Evolutionary conservation across 1,140 invertebrate genomes (phyloP), one percentile per base, ranked within the genome.

Genomic region (Eupristina koningsbergeri): DNA sequence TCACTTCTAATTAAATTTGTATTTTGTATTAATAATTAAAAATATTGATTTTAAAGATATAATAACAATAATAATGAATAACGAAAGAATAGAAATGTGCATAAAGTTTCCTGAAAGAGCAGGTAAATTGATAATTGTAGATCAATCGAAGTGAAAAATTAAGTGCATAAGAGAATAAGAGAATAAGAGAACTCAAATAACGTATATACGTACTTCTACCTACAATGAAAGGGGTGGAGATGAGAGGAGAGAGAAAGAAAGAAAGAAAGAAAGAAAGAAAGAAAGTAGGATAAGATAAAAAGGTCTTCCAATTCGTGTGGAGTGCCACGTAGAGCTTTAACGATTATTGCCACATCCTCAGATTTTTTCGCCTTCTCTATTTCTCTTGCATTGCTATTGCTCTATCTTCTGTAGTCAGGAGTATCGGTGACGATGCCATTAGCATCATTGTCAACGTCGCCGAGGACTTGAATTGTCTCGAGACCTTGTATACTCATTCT

Each of bases 301-400:
- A 67, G 76, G 31, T 77, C 83, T 80, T 80, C 73, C 83, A 80
- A 84, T 80, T 84, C 78, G 80, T 79, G 83, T 47, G 61, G 71
- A 84, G 77, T 84, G 78, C 83, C 83, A 84, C 83, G 83, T 80
- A 84, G 77, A 84, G 77, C 78, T 84, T 84, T 84, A 84, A 84
- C 83, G 83, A 84, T 84, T 84, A 84, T 84, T 84, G 78, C 78
- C 78, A 69, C 78, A 41, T 58, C 67, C 69, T 41, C n/a, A 31
- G 39, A 36, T 36, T 77, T 41, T 45, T n/a, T 34, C 50, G 29
- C 78, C 36, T 31, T 41, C 45, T 34, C 69, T 34, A 47, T 85
- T 71, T 74, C 26, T n/a, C 31, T 34, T 36, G 41, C 58, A 47
- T 47, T 29, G n/a, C n/a, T 11, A 41, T 7, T 58, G 50, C 45